These are phyloP conservation scores for Muscicapa adusta DNA, from an alignment of 2,113 vertebrate genomes.

Conservation along the genomic window DNA sequence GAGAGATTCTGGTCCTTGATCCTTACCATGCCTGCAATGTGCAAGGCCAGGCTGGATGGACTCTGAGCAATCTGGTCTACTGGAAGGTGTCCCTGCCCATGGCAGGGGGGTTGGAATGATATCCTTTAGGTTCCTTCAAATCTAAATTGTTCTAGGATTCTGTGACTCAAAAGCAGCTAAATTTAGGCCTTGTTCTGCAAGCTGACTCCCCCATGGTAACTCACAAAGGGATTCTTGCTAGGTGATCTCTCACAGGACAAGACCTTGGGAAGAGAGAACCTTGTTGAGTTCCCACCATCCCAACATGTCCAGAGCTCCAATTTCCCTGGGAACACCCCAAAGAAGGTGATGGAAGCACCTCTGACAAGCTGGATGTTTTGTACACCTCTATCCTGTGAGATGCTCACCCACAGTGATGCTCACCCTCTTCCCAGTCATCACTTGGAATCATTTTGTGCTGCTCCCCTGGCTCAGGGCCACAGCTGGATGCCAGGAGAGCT, in stretches of 20 bases:
- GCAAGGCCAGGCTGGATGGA: background rate
- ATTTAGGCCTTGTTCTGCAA: background rate
- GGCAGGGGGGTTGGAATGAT: background rate
- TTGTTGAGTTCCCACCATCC: background rate
- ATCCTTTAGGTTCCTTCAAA: background rate
- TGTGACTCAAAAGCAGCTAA: background rate
- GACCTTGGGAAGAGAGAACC: background rate
- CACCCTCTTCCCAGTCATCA: background rate
- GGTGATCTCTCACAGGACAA: background rate
- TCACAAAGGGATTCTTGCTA: background rate
- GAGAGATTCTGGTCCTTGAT: background rate
- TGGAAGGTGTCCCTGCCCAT: background rate
- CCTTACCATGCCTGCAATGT: background rate
- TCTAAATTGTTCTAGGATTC: background rate
- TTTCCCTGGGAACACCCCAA: background rate
- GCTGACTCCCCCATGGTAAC: background rate
- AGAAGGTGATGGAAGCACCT: background rate
- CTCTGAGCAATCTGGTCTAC: background rate
- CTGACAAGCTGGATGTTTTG: background rate
- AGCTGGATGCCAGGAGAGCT: background rate
- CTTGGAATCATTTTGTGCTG: background rate
- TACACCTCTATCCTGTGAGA: background rate
- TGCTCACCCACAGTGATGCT: background rate
- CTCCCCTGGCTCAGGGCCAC: background rate
- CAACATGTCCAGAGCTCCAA: rapidly evolving